Conservation (phyloP, 2,888 invertebrate genomes). For the Pterostichus niger region DNA sequence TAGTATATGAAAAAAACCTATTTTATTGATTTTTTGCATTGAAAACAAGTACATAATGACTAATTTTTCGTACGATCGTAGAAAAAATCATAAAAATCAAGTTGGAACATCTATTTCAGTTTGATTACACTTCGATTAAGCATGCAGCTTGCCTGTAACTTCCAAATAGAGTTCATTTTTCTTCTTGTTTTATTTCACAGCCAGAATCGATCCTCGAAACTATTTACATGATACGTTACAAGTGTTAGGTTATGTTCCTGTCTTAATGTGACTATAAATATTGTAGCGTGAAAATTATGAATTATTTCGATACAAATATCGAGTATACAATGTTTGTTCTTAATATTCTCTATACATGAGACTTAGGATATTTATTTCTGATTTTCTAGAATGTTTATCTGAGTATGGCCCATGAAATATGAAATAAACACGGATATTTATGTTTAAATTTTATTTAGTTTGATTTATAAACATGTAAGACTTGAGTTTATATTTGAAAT, state of each 20-base stretch:
- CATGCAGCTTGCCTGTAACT: no score
- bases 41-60: no score
- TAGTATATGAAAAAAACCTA: no score
- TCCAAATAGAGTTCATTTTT: no score
- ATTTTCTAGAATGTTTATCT: neutral
- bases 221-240: conserved; percentile 33
- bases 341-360: conserved; percentile 62
- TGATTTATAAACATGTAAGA: conserved; percentile 32
- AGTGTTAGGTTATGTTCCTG: conserved; percentile 27
- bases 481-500: neutral
- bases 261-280: conserved; percentile 55
- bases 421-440: conserved; percentile 46
- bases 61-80: no score
- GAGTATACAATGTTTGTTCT: conserved; percentile 35
- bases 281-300: conserved; percentile 58
- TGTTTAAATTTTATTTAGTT: neutral
- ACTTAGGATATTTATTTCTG: conserved; percentile 41
- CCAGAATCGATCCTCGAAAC: neutral
- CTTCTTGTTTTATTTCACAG: neutral
- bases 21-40: no score
- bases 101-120: no score
- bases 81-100: no score
- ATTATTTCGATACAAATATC: conserved; percentile 59
- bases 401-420: conserved; percentile 28
- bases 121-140: no score